Base-by-base conservation (phyloP, 2,888 invertebrate species). In the Troglohyphantes excavatus region DNA sequence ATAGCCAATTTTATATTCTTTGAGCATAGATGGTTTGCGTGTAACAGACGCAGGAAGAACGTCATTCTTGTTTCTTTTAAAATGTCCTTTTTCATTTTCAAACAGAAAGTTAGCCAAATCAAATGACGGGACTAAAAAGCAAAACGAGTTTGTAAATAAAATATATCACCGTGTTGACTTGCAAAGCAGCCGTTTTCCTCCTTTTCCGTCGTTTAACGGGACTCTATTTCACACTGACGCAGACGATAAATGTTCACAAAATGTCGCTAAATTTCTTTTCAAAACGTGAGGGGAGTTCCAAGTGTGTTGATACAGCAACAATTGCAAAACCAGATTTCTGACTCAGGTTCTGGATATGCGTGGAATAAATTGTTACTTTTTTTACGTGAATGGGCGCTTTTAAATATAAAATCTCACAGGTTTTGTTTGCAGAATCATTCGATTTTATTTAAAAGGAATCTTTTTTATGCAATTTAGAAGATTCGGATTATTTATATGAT, bases 141-240 rank as follows among this genome's bases (percentile, higher is more conserved):
- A 73, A 73, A 63, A n/a, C 19, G 72, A 27, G 63, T 63, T 46
- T 19, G 61, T 83, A 83, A 83, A 83, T 73, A 83, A 83, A 83
- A 83, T 83, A 72, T 83, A 83, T 72, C 9, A 33, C 17, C 72
- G 72, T 83, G 83, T 83, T 83, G 83, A 72, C 72, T 83, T 43
- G 72, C 63, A 73, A 83, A 83, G 63, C 83, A 83, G 72, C 43
- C 72, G 27, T 43, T 82, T 72, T 73, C 19, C 70, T 61, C 21
- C 53, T 83, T 83, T 43, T 63, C 53, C 33, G 39, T 19, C 46
- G 59, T 39, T 61, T 83, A 59, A 39, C 7, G 27, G 63, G 83
- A 63, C 72, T 73, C 83, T 61, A 83, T 83, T 83, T 83, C 70
- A 72, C 43, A 43, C 63, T 39, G 59, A n/a, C 23, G 59, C 23